A percentile compares a stretch with the other conserved stretches of the same genome.
phyloP scores from a whole-genome alignment of 2,797 vertebrate genomes.

The Passerculus sandwichensis region DNA sequence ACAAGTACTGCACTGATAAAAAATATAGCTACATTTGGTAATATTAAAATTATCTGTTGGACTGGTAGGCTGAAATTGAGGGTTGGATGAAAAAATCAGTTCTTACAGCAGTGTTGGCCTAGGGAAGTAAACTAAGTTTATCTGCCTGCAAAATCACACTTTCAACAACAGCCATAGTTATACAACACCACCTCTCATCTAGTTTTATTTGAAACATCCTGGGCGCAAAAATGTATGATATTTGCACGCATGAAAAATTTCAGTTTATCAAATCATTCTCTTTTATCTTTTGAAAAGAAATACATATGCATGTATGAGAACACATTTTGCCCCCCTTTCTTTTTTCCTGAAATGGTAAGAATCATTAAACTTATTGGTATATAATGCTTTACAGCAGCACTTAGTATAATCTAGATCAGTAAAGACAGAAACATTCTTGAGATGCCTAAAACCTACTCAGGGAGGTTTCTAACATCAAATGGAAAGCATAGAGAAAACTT shows the following conservation, averaged over 20 bases:
- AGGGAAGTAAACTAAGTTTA: not conserved
- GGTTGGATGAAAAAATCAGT: not conserved
- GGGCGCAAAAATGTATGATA: not conserved
- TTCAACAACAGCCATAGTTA: not conserved
- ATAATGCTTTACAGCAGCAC: not conserved
- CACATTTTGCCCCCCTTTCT: fast-evolving
- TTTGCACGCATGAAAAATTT: not conserved
- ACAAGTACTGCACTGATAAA: not conserved
- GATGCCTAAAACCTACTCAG: not conserved
- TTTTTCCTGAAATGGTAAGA: not conserved
- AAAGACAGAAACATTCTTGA: not conserved
- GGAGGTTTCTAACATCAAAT: not conserved
- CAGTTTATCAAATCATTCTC: not conserved
- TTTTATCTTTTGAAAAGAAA: not conserved
- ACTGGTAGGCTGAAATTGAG: not conserved
- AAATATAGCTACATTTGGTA: not conserved
- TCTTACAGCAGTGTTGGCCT: not conserved
- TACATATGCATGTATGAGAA: not conserved
- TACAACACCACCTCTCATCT: not conserved
- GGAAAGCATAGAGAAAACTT: not conserved
- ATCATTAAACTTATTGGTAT: not conserved
- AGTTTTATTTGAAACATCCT: not conserved
- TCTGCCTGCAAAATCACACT: not conserved
- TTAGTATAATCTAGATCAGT: not conserved
- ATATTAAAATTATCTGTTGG: not conserved